These are phyloP conservation scores for Lineus longissimus DNA, from an alignment of 1,140 invertebrate genomes.

Conservation along the genomic window DNA sequence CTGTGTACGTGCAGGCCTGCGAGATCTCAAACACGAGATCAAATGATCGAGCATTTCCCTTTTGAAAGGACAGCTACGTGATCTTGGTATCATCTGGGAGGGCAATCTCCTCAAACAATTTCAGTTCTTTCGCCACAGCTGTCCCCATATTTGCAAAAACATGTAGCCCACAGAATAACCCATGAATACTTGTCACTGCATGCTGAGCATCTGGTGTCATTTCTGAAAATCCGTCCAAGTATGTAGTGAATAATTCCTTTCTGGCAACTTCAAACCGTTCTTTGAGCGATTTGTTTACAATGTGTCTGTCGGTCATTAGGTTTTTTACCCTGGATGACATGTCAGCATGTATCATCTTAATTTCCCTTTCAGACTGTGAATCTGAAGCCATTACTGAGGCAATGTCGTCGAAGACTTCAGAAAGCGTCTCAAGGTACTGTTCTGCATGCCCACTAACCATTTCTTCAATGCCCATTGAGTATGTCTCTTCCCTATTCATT, in stretches of 20 bases:
- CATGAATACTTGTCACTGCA: neutral
- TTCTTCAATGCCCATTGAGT: slow-evolving; percentile 3
- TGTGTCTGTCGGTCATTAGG: neutral
- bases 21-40: neutral
- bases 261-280: neutral
- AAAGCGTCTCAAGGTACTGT: neutral
- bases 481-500: neutral
- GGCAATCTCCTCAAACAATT: neutral
- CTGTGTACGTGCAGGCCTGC: neutral
- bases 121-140: neutral
- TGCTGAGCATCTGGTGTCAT: neutral
- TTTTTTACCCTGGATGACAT: neutral
- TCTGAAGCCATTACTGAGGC: neutral
- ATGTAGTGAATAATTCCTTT: neutral
- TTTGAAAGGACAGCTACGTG: neutral
- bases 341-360: neutral
- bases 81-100: neutral
- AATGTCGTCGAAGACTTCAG: neutral
- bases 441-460: neutral
- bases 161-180: neutral
- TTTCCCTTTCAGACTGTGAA: neutral
- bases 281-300: neutral
- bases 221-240: neutral
- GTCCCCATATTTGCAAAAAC: neutral
- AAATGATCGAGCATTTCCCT: slow-evolving; percentile 3